phyloP scores from a whole-genome alignment of 2,888 invertebrate genomes.

The Keiferia lycopersicella region DNA sequence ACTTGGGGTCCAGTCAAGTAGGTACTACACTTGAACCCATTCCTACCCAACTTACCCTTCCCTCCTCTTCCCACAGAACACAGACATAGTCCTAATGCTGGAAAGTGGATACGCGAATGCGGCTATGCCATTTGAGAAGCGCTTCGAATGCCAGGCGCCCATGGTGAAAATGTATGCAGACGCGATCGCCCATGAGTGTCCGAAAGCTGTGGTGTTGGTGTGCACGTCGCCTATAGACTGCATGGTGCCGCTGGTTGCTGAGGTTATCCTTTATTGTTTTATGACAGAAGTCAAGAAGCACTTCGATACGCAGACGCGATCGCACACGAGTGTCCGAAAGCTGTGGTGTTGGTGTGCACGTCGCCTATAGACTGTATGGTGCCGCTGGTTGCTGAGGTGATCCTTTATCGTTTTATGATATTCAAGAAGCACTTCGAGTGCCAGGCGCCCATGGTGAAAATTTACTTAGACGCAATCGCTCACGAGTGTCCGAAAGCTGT shows the following conservation, averaged over 20 bases:
- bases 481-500: constrained; percentile 79
- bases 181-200: constrained; percentile 75
- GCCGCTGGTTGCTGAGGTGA: constrained; percentile 74
- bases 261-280: constrained; percentile 53
- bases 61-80: constrained; percentile 52
- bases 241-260: constrained; percentile 76
- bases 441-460: neutral
- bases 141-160: constrained; percentile 66
- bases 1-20: too few relatives aligned
- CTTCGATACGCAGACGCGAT: constrained; percentile 68
- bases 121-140: constrained; percentile 58
- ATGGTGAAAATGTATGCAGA: constrained; percentile 70
- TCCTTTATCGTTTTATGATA: constrained; percentile 6
- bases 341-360: constrained; percentile 75
- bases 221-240: constrained; percentile 78
- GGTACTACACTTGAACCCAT: neutral
- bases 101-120: constrained; percentile 55
- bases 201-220: constrained; percentile 77
- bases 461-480: constrained; percentile 72
- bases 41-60: neutral
- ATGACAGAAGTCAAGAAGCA: too few relatives aligned
- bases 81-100: constrained; percentile 70
- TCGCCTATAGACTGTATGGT: constrained; percentile 80
- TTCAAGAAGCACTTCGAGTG: neutral
- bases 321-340: constrained; percentile 76